These are phyloP conservation scores for Drosophila carrolli DNA, from an alignment of 1,140 invertebrate species.

Conservation along the genomic window DNA sequence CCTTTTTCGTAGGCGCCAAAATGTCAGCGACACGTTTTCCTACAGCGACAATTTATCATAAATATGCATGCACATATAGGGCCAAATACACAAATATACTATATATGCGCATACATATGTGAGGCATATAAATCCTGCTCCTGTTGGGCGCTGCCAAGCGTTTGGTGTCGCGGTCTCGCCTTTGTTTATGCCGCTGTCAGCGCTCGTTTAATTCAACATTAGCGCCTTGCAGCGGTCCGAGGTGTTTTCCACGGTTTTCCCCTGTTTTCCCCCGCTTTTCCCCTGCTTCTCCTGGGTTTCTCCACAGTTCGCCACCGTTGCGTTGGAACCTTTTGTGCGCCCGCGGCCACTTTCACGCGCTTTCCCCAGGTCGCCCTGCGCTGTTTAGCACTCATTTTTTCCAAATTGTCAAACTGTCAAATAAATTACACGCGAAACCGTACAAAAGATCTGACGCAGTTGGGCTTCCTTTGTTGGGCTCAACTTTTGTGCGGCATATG, in stretches of 20 bases:
- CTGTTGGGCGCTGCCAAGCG: slow-evolving; percentile 38
- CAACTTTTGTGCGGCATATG: slow-evolving; percentile 46
- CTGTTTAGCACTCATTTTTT: slow-evolving; percentile 44
- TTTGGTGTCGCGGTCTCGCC: slow-evolving; percentile 29
- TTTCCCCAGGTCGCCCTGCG: slow-evolving; percentile 34
- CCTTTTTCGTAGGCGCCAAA: slow-evolving; percentile 66
- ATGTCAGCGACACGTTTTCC: slow-evolving; percentile 76
- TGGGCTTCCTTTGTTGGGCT: slow-evolving; percentile 53
- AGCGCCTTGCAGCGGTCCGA: slow-evolving; percentile 75
- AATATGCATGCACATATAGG: slow-evolving; percentile 56
- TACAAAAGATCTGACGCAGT: slow-evolving; percentile 64
- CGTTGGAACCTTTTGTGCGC: slow-evolving; percentile 57
- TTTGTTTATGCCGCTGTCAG: slow-evolving; percentile 79
- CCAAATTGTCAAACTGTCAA: slow-evolving; percentile 80
- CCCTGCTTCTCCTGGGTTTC: slow-evolving; percentile 20
- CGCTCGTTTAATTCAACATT: slow-evolving; percentile 80
- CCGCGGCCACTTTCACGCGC: slow-evolving; percentile 69
- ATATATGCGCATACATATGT: slow-evolving; percentile 19
- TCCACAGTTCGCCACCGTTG: slow-evolving; percentile 15
- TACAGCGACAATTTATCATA: slow-evolving; percentile 75
- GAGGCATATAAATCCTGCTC: slow-evolving; percentile 60
- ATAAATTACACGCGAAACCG: slow-evolving; percentile 72
- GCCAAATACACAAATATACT: not conserved
- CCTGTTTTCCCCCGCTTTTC: slow-evolving; percentile 3
- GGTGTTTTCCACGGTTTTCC: slow-evolving; percentile 24